Percentiles rank a stretch among this genome's conserved stretches.
Conservation (phyloP, 2,888 invertebrate genomes). For the Rhaphigaster nebulosa region DNA sequence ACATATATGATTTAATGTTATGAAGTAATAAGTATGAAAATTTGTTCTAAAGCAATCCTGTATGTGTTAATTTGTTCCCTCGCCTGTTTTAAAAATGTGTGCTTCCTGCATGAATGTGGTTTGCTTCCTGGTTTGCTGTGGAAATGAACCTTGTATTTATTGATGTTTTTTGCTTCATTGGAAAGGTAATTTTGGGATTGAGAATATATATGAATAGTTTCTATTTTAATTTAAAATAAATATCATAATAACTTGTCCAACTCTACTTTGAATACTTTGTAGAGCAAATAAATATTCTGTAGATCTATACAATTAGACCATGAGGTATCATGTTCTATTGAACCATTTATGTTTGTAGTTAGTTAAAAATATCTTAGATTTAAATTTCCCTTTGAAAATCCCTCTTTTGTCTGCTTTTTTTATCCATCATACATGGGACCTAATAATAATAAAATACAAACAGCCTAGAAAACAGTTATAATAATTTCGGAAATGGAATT, state of each 20-base stretch:
- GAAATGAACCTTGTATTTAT: constrained; percentile 13
- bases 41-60: background rate
- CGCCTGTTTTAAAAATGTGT: background rate
- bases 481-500: background rate
- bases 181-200: background rate
- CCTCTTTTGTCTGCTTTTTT: background rate
- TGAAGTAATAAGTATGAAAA: background rate
- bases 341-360: constrained; percentile 28
- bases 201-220: background rate
- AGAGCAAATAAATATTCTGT: background rate
- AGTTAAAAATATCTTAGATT: background rate
- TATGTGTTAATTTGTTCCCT: background rate
- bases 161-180: constrained; percentile 43
- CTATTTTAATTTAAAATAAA: background rate
- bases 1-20: background rate
- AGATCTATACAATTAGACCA: background rate
- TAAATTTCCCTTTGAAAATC: background rate
- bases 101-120: constrained; percentile 19
- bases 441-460: background rate
- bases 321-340: constrained; percentile 26
- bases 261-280: constrained; percentile 1
- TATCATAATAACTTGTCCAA: background rate
- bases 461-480: no score
- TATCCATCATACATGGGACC: constrained; percentile 3
- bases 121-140: constrained; percentile 7